Conservation (phyloP, 2,113 vertebrate genomes). For the Chlamydotis undulata region DNA sequence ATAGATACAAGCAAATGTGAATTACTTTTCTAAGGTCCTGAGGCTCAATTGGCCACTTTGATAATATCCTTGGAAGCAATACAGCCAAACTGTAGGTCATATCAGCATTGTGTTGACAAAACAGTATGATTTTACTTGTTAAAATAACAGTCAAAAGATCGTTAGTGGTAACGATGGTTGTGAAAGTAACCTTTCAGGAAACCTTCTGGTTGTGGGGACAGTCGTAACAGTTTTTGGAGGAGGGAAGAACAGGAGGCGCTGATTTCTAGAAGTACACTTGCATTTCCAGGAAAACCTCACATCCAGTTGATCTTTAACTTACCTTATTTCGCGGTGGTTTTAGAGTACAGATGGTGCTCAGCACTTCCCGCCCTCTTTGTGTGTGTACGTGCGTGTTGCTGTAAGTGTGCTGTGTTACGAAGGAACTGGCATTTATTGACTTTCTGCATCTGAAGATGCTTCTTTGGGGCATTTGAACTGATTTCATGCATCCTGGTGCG, state of each 20-base stretch:
- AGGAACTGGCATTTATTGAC: not conserved
- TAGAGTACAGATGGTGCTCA: not conserved
- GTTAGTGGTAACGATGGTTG: not conserved
- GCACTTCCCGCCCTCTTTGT: not conserved
- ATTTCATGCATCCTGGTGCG: not conserved
- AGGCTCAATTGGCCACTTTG: not conserved
- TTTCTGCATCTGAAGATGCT: not conserved
- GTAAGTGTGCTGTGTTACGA: not conserved
- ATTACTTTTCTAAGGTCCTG: not conserved
- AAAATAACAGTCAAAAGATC: not conserved
- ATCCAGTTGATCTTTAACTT: not conserved
- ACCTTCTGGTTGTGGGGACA: not conserved
- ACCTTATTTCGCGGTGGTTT: not conserved
- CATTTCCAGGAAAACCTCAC: not conserved
- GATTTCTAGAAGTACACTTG: not conserved
- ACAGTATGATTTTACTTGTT: not conserved
- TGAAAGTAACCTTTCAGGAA: not conserved
- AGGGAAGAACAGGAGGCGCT: not conserved
- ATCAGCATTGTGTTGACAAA: not conserved
- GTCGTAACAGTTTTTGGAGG: not conserved
- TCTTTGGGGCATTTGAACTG: not conserved
- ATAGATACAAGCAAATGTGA: not conserved
- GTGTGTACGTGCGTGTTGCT: not conserved
- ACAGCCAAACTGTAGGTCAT: not conserved
- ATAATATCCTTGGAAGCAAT: not conserved